Base-by-base conservation (phyloP, 2,113 vertebrate species). In the Lichenostomus cassidix region DNA sequence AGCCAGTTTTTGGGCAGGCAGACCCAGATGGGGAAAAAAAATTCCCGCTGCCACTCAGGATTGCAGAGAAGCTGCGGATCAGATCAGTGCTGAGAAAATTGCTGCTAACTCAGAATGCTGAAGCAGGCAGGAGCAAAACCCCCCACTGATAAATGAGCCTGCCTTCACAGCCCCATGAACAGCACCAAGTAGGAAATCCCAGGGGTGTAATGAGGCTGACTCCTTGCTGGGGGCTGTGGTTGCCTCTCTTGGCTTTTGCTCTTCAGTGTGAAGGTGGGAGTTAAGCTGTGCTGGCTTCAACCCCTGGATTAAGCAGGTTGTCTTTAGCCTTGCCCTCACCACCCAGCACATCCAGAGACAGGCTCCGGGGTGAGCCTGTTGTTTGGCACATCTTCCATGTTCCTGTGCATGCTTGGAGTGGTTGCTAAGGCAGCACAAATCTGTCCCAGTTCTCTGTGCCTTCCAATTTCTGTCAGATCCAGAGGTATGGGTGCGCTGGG, bases 321-420 rank as follows among this genome's bases (percentile, higher is more conserved):
- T 19, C 47, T 70, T 78, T 33, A 71, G 70, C 49, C 47, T 44
- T 1, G 2, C 62, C 23, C 83, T 88, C 55, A 12, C 11, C 42
- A 19, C 24, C 33, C 65, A 60, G 42, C 83, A 52, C 7, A 1
- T 27, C 3, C 8, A 31, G 41, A 55, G 44, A 23, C 78, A 20
- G 0, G 1, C 35, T 65, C 33, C 0, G 2, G 46, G 58, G 1
- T 46, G 50, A 69, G 59, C 68, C 67, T 53, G 42, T 20, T 70
- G 52, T 77, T 86, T 25, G 50, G 55, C 73, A 73, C 64, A 35
- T 63, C 70, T 47, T 46, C 83, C 2, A 11, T 49, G 47, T 27
- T 28, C 1, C 0, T 65, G 47, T 53, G 42, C 3, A 0, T 9
- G 47, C 68, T 77, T 12, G 1, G 39, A 46, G 47, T 2, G 6